Base-by-base conservation (phyloP, 2,888 invertebrate species). In the Leucophenga maculata region DNA sequence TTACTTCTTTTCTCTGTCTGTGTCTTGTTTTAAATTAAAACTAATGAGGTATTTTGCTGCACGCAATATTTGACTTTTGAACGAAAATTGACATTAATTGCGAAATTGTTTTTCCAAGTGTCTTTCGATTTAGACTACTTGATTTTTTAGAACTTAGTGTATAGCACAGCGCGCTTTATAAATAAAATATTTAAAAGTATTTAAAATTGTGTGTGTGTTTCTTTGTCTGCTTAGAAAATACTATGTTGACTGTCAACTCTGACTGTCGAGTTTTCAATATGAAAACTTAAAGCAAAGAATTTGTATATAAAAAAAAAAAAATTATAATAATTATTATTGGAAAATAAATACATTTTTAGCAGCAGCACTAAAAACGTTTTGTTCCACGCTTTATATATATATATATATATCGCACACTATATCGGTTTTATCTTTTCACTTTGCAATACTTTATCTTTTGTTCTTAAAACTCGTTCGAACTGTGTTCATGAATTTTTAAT, bases 11-110 rank as follows among this genome's bases (percentile, higher is more conserved):
- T 54, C n/a, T 54, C 18, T 54, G 26, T 31, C 20, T 18, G 57
- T 69, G 67, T 68, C 70, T 67, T 71, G 70, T 68, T 71, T 66
- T 76, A 77, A 80, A 78, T 78, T 84, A 83, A 75, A 83, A 75
- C 80, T 85, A 86, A 85, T 85, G 85, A 85, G 85, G 86, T 86
- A 85, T 84, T 83, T 79, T 75, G 75, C 79, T 79, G 84, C 83
- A 84, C 80, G 79, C 84, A 82, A 81, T 74, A 69, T 59, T 64
- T 62, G 74, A 83, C 77, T 48, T 64, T 48, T 64, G 62, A 72
- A 77, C 72, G n/a, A 72, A 78, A 82, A 81, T 81, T 84, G 76
- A 84, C 80, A 83, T 71, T 72, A 81, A 77, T 79, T 77, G 71
- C 68, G 68, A 69, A 62, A 67, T 26, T 26, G 26, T 26, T 26